phyloP scores from a whole-genome alignment of 2,888 invertebrate species.

The Sinhomidia bicolor region DNA sequence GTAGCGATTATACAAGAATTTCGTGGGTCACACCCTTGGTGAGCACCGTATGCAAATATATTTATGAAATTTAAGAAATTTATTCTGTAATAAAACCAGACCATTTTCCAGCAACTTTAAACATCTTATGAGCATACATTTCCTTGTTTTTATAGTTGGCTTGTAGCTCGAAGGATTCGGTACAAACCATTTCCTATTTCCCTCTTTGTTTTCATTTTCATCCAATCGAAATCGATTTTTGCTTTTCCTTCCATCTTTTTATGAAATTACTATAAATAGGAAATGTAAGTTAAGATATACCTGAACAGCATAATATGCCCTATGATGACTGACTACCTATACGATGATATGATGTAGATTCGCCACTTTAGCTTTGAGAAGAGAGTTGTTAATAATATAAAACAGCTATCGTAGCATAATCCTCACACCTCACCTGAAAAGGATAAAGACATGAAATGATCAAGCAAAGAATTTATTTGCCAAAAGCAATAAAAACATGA shows the following conservation, averaged over 20 bases:
- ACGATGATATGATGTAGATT: no score
- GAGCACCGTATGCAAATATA: no score
- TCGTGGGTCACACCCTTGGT: no score
- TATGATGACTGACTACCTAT: no score
- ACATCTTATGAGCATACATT: no score
- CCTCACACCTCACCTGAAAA: conserved; percentile 23
- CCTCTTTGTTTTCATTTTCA: neutral
- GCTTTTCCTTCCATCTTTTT: conserved; percentile 1
- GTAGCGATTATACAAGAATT: no score
- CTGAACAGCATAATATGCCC: neutral
- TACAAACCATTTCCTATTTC: neutral
- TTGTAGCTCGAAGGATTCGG: neutral
- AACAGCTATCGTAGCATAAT: neutral
- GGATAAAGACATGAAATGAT: conserved; percentile 34
- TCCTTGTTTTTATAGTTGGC: conserved; percentile 7
- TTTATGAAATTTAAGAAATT: no score
- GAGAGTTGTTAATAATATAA: no score
- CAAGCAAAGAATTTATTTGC: conserved; percentile 54
- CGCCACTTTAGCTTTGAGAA: no score
- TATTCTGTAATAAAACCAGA: no score
- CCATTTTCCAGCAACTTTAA: no score
- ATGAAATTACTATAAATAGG: conserved; percentile 3
- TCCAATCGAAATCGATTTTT: conserved; percentile 33
- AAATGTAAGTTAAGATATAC: neutral
- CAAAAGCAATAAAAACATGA: conserved; percentile 60